These are phyloP conservation scores for Phrixothrix hirtus DNA, from an alignment of 2,888 invertebrate species.

Conservation along the genomic window DNA sequence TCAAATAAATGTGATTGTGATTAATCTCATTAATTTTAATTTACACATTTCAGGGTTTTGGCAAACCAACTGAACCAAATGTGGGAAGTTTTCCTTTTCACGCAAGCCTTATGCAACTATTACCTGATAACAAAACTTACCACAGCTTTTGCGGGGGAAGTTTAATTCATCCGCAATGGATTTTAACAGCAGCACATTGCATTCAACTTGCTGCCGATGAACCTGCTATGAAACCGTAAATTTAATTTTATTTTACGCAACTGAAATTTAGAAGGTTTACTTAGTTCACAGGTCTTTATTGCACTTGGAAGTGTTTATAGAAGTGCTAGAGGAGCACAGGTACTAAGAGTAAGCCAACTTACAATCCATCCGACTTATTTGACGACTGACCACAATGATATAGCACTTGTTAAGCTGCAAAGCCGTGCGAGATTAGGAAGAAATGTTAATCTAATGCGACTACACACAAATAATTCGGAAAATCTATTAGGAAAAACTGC, in stretches of 20 bases:
- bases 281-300: conserved; percentile 43
- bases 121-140: conserved; percentile 40
- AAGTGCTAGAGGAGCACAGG: conserved; percentile 46
- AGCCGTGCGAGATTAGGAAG: conserved; percentile 42
- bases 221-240: conserved; percentile 48
- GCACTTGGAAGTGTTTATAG: conserved; percentile 49
- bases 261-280: background rate
- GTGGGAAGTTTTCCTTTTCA: conserved; percentile 51
- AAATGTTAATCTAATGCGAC: conserved; percentile 44
- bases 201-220: conserved; percentile 46
- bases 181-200: conserved; percentile 54
- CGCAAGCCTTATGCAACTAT: conserved; percentile 46
- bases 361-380: conserved; percentile 49
- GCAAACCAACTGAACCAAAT: conserved; percentile 48
- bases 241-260: background rate
- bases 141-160: conserved; percentile 53
- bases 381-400: conserved; percentile 44
- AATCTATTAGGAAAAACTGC: conserved; percentile 47
- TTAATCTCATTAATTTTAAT: too few species aligned
- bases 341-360: conserved; percentile 40
- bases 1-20: too few species aligned
- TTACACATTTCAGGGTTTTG: too few species aligned
- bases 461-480: conserved; percentile 48
- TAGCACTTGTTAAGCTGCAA: conserved; percentile 47
- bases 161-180: conserved; percentile 52